Evolutionary conservation across 2,888 invertebrate species (phyloP), one percentile per base, ranked within the genome.

Genomic region (Diarsia brunnea): DNA sequence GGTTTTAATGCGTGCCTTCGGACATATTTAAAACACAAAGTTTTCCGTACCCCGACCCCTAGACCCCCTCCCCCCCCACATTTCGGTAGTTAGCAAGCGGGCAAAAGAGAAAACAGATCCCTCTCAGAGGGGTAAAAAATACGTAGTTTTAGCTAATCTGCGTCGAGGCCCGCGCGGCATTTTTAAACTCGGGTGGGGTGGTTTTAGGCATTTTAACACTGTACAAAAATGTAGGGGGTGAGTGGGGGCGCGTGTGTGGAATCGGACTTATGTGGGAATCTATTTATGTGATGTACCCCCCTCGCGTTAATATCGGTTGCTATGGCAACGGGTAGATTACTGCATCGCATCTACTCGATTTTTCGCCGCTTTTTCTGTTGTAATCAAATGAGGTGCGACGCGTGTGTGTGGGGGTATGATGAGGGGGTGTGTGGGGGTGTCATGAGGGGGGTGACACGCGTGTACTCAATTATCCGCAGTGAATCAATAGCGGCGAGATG

Each of bases 141-240:
- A 97, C 97, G 97, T 97, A 97, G 97, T 97, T 97, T 97, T 97
- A 97, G 97, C 97, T 97, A 97, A 97, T 97, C 97, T 97, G 96
- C 97, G 97, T 97, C 95, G 92, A 82, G 91, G 88, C 92, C 87
- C 89, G 88, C 84, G 91, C 88, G 89, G 91, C 88, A 91, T 89
- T 93, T 94, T 94, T 94, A 94, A 94, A 94, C 91, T 91, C 91
- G 92, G 90, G 91, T 76, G 90, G 90, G 94, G 94, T 91, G 94
- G 95, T 94, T 95, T 95, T 95, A 95, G 95, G 95, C 95, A 95
- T 96, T 96, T 96, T 96, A 96, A 95, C 96, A 95, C 92, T 93
- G 95, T 94, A 95, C 95, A 95, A 95, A 95, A 96, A 95, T 95
- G 95, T 93, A 91, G 86, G 89, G 91, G 91, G 89, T 90, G 90